Evolutionary conservation across 2,888 invertebrate genomes (phyloP).

Genomic region (Tinea semifulvella): DNA sequence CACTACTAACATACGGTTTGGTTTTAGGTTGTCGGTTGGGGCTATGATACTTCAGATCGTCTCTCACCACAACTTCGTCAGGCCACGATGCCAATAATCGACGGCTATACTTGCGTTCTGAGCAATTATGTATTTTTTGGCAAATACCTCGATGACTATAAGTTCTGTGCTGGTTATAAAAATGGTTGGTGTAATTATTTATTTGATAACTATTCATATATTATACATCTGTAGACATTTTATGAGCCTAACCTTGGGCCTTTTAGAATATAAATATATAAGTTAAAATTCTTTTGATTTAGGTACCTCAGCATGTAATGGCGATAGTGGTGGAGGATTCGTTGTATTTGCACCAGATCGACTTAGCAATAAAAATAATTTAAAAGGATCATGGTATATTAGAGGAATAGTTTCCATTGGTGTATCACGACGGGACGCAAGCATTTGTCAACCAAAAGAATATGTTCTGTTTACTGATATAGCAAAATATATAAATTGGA

Average conservation of each 20-base stretch:
- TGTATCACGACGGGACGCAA: neutral
- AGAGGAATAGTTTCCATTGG: neutral
- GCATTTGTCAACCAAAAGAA: neutral
- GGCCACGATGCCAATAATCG: neutral
- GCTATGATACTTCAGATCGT: neutral
- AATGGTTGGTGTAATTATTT: neutral
- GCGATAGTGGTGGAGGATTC: neutral
- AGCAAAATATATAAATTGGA: neutral
- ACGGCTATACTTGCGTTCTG: neutral
- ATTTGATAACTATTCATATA: neutral
- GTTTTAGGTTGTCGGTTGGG: neutral
- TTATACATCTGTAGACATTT: neutral
- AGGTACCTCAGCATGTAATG: neutral
- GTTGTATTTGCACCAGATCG: neutral
- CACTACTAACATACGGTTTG: neutral
- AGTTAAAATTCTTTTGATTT: neutral
- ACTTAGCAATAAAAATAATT: neutral
- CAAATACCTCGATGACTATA: neutral
- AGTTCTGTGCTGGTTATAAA: neutral
- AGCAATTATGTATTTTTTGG: neutral
- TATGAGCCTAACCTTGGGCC: too few relatives aligned
- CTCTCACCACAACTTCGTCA: neutral
- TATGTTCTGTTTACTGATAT: neutral
- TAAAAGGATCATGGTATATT: neutral
- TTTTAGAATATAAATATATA: neutral